A percentile compares a stretch with the other conserved stretches of the same genome.
Conservation (phyloP, 2,888 invertebrate species). For the Gymnosoma rotundatum region DNA sequence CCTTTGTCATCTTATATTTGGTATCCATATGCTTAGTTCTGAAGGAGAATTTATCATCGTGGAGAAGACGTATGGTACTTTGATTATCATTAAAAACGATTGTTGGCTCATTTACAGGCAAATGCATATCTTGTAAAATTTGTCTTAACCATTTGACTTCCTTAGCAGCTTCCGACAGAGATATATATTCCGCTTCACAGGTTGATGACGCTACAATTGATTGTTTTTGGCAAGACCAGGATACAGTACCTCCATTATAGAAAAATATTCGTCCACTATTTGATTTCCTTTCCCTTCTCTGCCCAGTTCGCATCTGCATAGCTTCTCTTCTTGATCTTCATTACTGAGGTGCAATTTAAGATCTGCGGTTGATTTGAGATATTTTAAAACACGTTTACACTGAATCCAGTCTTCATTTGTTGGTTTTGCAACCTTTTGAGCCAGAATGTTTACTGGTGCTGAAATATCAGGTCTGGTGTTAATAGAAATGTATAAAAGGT, state of each 20-base stretch:
- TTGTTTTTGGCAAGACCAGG: constrained; percentile 45
- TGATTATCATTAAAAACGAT: constrained; percentile 37
- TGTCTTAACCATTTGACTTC: constrained; percentile 42
- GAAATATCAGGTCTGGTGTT: constrained; percentile 61
- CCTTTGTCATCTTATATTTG: constrained; percentile 23
- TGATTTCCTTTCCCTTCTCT: constrained; percentile 30
- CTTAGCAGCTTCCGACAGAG: constrained; percentile 41
- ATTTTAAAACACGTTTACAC: constrained; percentile 39
- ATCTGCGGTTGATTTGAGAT: constrained; percentile 11
- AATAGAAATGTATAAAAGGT: constrained; percentile 40
- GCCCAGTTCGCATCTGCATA: constrained; percentile 5
- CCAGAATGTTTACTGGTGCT: constrained; percentile 22
- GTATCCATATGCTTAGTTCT: constrained; percentile 55
- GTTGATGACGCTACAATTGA: constrained; percentile 26
- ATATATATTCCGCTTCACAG: constrained; percentile 44
- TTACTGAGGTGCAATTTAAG: not conserved
- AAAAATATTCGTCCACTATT: constrained; percentile 46
- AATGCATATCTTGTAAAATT: constrained; percentile 35
- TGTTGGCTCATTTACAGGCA: constrained; percentile 15
- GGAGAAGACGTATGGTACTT: constrained; percentile 28
- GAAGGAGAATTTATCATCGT: constrained; percentile 48
- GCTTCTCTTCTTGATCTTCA: not conserved
- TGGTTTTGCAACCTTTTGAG: constrained; percentile 72
- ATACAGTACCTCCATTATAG: constrained; percentile 28
- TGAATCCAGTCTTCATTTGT: constrained; percentile 74